Evolutionary conservation across 2,797 vertebrate species (phyloP), one percentile per base, ranked within the genome.

Genomic region (Hephaestus fuliginosus): DNA sequence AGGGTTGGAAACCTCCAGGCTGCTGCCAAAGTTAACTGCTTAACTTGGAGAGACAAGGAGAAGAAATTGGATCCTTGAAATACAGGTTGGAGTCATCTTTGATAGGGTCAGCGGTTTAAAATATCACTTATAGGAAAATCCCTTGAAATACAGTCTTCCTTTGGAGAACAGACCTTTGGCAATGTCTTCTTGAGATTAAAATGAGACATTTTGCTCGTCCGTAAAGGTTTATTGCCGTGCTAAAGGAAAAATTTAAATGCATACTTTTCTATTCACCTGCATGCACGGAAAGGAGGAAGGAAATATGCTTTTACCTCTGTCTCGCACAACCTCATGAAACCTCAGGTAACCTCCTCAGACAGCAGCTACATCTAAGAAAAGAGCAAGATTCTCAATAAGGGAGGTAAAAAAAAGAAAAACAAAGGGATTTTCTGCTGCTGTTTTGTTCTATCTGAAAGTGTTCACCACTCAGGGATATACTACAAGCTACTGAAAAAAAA

Each of bases 1-100:
- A 70, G 91, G 92, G 86, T 75, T 82, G 66, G 73, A 76, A 10
- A 89, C 89, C 88, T 92, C 90, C 89, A 84, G 71, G 68, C 15
- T 74, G 83, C 66, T 80, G 70, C 63, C 85, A 22, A 44, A 48
- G 41, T 90, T 84, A 89, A 91, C 91, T 84, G 81, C 80, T 86
- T 17, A 81, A 36, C 87, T 83, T 79, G 61, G 44, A 58, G 36
- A 77, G 46, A 82, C 53, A 43, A 43, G 20, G 58, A 3, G 9
- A 36, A 9, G 33, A 65, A 13, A 36, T 33, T 0, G 25, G 25
- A 25, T 25, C 25, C 25, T 25, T 25, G 25, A 62, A 48, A n/a
- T 30, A 11, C 18, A 52, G 18, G 18, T 41, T 7, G 11, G 30
- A 22, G 15, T 64, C 9, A 2, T 61, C 49, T 70, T 44, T 64